phyloP scores from a whole-genome alignment of 2,797 vertebrate genomes.

The Florisuga fusca region DNA sequence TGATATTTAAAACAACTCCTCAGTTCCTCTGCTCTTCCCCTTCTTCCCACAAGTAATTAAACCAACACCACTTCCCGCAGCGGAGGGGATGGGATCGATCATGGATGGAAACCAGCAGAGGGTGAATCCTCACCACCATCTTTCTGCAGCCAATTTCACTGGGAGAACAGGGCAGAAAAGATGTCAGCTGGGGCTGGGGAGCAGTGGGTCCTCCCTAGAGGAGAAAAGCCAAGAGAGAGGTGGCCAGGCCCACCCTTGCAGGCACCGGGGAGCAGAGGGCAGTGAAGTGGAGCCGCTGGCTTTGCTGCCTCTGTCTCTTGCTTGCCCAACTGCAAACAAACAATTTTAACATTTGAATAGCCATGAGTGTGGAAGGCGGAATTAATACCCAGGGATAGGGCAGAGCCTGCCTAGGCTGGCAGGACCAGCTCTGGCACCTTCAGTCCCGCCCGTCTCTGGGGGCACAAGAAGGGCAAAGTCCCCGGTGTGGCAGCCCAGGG shows the following conservation, averaged over 20 bases:
- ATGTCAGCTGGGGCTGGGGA: neutral
- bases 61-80: neutral
- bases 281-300: neutral
- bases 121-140: neutral
- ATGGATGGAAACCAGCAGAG: neutral
- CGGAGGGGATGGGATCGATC: neutral
- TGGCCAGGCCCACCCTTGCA: neutral
- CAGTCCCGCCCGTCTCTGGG: neutral
- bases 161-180: neutral
- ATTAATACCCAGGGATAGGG: slow-evolving; percentile 52
- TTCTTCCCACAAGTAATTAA: slow-evolving; percentile 51
- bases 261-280: neutral
- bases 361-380: slow-evolving; percentile 49
- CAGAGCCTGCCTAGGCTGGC: slow-evolving; percentile 27
- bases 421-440: neutral
- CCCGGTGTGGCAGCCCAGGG: accelerated
- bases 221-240: accelerated
- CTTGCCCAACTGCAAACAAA: slow-evolving; percentile 66
- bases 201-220: neutral
- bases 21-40: neutral
- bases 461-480: slow-evolving; percentile 23
- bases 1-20: slow-evolving; percentile 55
- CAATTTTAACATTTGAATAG: slow-evolving; percentile 66
- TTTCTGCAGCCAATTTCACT: neutral
- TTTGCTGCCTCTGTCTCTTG: slow-evolving; percentile 48